These are phyloP conservation scores for Acanthococcus lagerstroemiae DNA, from an alignment of 2,888 invertebrate genomes.

Conservation along the genomic window DNA sequence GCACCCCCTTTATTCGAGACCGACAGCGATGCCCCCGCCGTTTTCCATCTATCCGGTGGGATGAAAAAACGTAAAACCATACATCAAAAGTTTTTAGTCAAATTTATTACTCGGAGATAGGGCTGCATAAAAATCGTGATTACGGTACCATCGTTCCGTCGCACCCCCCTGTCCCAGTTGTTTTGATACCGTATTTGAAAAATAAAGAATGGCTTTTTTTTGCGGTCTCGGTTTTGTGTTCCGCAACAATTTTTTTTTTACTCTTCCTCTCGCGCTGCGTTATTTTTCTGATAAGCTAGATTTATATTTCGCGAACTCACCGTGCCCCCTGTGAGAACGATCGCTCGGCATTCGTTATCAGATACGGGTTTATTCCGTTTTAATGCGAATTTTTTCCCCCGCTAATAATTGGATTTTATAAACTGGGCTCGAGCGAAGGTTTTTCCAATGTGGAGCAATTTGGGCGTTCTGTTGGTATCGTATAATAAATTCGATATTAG, in stretches of 20 bases:
- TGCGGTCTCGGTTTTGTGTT: slow-evolving; percentile 29
- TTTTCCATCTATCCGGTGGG: not conserved
- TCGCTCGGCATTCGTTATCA: slow-evolving; percentile 8
- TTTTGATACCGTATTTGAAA: slow-evolving; percentile 29
- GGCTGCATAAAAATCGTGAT: slow-evolving; percentile 30
- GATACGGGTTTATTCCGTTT: slow-evolving; percentile 24
- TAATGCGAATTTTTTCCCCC: slow-evolving; percentile 22
- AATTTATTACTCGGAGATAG: slow-evolving; percentile 38
- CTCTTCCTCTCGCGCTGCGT: slow-evolving; percentile 11
- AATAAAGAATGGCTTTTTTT: slow-evolving; percentile 30
- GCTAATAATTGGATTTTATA: slow-evolving; percentile 24
- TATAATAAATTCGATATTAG: too few relatives aligned
- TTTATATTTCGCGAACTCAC: slow-evolving; percentile 21
- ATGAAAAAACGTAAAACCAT: slow-evolving; percentile 34
- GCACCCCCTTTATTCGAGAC: not conserved
- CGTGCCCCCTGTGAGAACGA: not conserved
- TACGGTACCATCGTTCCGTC: slow-evolving; percentile 9
- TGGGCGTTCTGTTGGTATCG: too few relatives aligned
- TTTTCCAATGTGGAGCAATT: too few relatives aligned
- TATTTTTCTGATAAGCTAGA: slow-evolving; percentile 30
- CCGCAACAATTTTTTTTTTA: slow-evolving; percentile 26
- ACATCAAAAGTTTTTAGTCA: slow-evolving; percentile 38
- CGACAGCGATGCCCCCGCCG: not conserved
- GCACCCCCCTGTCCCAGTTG: not conserved
- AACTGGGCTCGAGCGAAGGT: slow-evolving; percentile 1